These are phyloP conservation scores for Sterrhoptilus dennistouni DNA, from an alignment of 2,113 vertebrate species.

Conservation along the genomic window DNA sequence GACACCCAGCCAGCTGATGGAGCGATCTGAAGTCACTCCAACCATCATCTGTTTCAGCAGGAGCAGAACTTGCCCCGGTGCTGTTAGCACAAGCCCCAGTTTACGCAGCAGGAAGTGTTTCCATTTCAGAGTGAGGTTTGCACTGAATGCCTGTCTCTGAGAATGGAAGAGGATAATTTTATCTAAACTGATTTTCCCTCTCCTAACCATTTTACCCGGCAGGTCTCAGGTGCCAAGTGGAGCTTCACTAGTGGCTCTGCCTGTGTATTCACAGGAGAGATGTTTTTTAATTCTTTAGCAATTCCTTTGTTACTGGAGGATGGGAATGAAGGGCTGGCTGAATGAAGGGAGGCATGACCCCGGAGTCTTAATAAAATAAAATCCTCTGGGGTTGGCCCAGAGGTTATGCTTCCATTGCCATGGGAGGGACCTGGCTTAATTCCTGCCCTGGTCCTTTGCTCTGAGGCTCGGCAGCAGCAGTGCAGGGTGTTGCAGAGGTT, in stretches of 20 bases:
- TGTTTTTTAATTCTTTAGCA: slow-evolving; percentile 28
- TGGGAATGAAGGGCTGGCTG: background rate
- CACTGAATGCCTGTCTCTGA: background rate
- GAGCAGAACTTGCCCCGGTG: background rate
- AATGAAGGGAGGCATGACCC: slow-evolving; percentile 8
- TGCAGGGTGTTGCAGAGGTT: background rate
- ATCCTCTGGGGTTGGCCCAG: background rate
- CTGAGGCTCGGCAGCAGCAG: background rate
- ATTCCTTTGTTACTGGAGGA: slow-evolving; percentile 28
- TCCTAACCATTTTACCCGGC: background rate
- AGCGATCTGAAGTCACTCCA: background rate
- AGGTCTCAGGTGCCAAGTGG: background rate
- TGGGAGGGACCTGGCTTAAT: slow-evolving; percentile 9
- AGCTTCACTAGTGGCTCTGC: background rate
- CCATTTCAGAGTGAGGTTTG: background rate
- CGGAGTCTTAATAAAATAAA: slow-evolving; percentile 37
- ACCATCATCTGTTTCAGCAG: background rate
- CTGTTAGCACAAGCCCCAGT: slow-evolving; percentile 26
- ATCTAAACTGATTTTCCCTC: background rate
- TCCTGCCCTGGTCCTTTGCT: background rate
- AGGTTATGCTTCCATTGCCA: background rate
- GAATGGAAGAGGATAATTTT: background rate
- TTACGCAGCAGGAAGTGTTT: background rate
- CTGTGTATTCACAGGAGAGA: background rate
- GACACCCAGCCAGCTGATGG: background rate